Evolutionary conservation across 2,797 vertebrate genomes (phyloP).

Genomic region (Acanthurus leucopareius): DNA sequence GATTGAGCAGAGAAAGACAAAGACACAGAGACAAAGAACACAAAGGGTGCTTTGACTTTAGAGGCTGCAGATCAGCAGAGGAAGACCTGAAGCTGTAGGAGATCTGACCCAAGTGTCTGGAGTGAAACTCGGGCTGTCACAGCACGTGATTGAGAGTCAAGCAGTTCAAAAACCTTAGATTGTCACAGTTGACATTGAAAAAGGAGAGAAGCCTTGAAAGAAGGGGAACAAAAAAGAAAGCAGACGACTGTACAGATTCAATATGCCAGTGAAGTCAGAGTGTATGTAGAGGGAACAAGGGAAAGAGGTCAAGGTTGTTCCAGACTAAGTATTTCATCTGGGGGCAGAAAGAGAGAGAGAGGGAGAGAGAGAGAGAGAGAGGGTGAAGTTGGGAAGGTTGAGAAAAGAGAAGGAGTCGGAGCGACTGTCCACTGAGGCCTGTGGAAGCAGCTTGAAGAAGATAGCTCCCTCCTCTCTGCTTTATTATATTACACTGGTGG

Average conservation of each 20-base stretch:
- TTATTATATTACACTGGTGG: constrained; percentile 78
- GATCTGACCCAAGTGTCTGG: constrained; percentile 57
- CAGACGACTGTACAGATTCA: constrained; percentile 27
- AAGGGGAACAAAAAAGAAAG: constrained; percentile 32
- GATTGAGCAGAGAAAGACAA: constrained; percentile 28
- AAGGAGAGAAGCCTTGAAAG: constrained; percentile 24
- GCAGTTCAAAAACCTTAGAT: constrained; percentile 42
- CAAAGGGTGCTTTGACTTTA: constrained; percentile 31
- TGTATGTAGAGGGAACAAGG: constrained; percentile 1
- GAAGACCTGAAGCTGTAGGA: constrained; percentile 49
- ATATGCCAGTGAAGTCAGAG: constrained; percentile 16
- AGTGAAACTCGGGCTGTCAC: constrained; percentile 41
- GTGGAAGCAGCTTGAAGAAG: constrained; percentile 55
- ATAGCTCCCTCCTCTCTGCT: constrained; percentile 61
- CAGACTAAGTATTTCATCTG: constrained; percentile 41
- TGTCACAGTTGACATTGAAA: constrained; percentile 47
- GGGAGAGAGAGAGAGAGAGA: constrained; percentile 15
- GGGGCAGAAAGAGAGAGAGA: constrained; percentile 30
- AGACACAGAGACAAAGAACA: constrained; percentile 19
- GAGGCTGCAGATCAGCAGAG: constrained; percentile 46
- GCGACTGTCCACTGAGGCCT: constrained; percentile 48
- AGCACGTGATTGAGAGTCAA: constrained; percentile 41
- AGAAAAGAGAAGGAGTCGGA: constrained; percentile 10
- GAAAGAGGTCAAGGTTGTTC: constrained; percentile 60
- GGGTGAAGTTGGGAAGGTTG: constrained; percentile 34